Conservation (phyloP, 1,140 invertebrate genomes). For the Aphis craccivora region DNA sequence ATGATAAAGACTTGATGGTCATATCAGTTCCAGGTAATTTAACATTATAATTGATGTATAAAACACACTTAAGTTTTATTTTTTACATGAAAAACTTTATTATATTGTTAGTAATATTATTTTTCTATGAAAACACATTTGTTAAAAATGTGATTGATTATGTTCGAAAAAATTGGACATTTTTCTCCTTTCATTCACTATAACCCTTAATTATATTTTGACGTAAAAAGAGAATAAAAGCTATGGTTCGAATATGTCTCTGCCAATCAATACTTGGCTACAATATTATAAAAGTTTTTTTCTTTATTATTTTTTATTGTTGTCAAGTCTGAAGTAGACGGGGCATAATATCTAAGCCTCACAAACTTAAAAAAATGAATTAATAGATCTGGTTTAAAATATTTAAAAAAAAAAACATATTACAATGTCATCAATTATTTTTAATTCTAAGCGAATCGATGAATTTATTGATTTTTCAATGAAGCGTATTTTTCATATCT, state of each 20-base stretch:
- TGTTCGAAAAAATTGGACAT: neutral
- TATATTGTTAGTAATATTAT: neutral
- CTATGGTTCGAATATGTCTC: neutral
- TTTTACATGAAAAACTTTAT: neutral
- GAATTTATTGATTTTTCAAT: no score
- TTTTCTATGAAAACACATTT: neutral
- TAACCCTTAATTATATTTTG: conserved; percentile 23
- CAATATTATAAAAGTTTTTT: conserved; percentile 4
- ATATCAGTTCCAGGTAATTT: neutral
- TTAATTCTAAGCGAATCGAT: no score
- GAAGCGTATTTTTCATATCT: no score
- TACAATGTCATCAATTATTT: no score
- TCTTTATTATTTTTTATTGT: neutral
- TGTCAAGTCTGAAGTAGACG: neutral
- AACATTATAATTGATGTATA: neutral
- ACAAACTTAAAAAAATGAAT: neutral
- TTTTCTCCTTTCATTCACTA: neutral
- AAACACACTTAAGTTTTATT: neutral
- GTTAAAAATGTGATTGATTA: conserved; percentile 7
- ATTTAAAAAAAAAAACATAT: neutral
- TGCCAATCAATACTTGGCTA: neutral
- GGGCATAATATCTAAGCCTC: neutral
- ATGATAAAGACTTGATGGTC: neutral
- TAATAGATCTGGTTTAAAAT: neutral
- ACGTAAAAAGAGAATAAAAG: conserved; percentile 10